Evolutionary conservation across 1,140 invertebrate species (phyloP), one percentile per base, ranked within the genome.

Genomic region (Argopecten irradians): DNA sequence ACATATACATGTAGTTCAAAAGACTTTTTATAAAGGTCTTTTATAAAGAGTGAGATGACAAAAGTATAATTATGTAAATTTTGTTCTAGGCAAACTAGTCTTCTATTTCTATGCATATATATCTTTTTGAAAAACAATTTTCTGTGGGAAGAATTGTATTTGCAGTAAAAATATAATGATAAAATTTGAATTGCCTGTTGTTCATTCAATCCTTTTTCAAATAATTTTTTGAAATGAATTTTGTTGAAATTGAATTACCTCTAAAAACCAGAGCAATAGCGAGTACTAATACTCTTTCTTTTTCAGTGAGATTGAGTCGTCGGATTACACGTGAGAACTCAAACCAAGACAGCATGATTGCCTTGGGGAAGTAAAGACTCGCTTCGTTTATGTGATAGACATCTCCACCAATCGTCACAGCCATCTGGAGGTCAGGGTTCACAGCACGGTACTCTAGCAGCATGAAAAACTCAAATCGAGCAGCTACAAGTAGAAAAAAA

Each of bases 391-490:
- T 43, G 55, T 90, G 89, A 36, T 86, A 90, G 0, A 87, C 87
- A 46, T 90, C 89, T 5, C 87, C 89, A 34, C 85, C 43, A n/a
- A 86, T 88, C 0, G 71, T 86, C 87, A 88, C 41, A 33, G 88
- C 83, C 36, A 90, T 88, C 55, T 90, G 87, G n/a, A 82, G 35
- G 39, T 90, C 85, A 36, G 89, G 89, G 41, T 90, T 85, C 22
- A 90, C 71, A 0, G 87, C 82, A 22, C 87, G 84, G 84, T 90
- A 87, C 41, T 87, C 87, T 55, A 87, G 35, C 28, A 90, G 82
- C 87, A 90, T 86, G 85, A 90, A 90, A 88, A 90, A 90, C 85
- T 90, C 89, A 87, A 90, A 90, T 36, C 89, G 84, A 33, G 89
- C 84, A 36, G 87, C 89, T 90, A 85, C 46, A 89, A 89, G 35